Evolutionary conservation across 1,140 invertebrate genomes (phyloP), one percentile per base, ranked within the genome.

Genomic region (Cherax destructor): DNA sequence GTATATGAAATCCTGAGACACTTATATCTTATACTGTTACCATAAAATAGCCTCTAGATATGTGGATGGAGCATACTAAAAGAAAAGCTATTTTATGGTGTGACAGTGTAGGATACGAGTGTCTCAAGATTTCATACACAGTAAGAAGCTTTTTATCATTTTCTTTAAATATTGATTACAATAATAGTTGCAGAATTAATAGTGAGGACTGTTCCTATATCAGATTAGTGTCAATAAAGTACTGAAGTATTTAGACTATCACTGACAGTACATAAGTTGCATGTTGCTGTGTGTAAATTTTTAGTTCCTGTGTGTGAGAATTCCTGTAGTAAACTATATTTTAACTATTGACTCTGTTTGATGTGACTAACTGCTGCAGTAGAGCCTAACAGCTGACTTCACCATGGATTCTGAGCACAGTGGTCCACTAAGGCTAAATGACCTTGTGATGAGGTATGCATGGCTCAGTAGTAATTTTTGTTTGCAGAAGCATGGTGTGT

Each of bases 401-500:
- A 79, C 78, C 86, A 69, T 30, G 59, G 79, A 72, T 81, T 74
- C 86, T 56, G 47, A 24, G 74, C 74, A 24, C 84, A 86, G 74
- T 77, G 84, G 84, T 77, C n/a, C 84, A 77, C 24, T 74, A 56
- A 56, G 84, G 84, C 84, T 77, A 49, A 24, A 30, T 86, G 30
- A 76, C 84, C 52, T 86, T 69, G 84, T 80, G 72, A 52, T 83
- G 80, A 79, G 74, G 80, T 49, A 41, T 92, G 91, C 86, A 92
- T 88, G 91, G 91, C 86, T 92, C 85, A 92, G 85, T 88, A 92
- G 86, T 89, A 65, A 85, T 65, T 80, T 92, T 92, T 85, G 86
- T 92, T 92, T 92, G 81, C 91, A 92, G 91, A 92, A 88, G 91
- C 86, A 84, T 89, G 91, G 86, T 84, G 91, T 89, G 87, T 89